Evolutionary conservation across 2,113 vertebrate species (phyloP).

Genomic region (Phaethornis superciliosus): DNA sequence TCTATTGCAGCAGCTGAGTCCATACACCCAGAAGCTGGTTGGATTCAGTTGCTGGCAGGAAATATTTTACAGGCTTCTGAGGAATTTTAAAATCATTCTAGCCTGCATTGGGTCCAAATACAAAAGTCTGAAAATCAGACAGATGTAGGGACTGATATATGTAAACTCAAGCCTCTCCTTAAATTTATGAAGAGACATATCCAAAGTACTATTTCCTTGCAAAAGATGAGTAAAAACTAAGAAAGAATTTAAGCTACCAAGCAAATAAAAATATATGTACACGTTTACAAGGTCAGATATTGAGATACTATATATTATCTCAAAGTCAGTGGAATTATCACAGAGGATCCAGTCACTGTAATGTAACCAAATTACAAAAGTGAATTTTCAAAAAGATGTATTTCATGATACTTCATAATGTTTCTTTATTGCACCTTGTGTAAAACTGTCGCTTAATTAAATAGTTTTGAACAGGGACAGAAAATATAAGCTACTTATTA

Average conservation of each 20-base stretch:
- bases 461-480: conserved; percentile 5
- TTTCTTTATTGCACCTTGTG: not conserved
- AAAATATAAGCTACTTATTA: not conserved
- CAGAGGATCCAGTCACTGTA: conserved; percentile 20
- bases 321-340: conserved; percentile 27
- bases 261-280: conserved; percentile 37
- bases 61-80: not conserved
- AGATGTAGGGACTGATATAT: not conserved
- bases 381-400: conserved; percentile 21
- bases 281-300: conserved; percentile 53
- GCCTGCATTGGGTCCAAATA: not conserved
- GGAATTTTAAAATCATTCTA: conserved; percentile 13
- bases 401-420: conserved; percentile 1
- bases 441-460: conserved; percentile 49
- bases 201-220: not conserved
- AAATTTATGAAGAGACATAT: conserved; percentile 27
- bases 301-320: conserved; percentile 48
- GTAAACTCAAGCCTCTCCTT: not conserved
- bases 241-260: conserved; percentile 39
- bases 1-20: not conserved
- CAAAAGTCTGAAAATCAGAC: not conserved
- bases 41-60: not conserved
- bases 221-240: conserved; percentile 4
- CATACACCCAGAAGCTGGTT: not conserved
- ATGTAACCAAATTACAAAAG: conserved; percentile 34